phyloP scores from a whole-genome alignment of 2,888 invertebrate genomes.

The Oscheius sp. region DNA sequence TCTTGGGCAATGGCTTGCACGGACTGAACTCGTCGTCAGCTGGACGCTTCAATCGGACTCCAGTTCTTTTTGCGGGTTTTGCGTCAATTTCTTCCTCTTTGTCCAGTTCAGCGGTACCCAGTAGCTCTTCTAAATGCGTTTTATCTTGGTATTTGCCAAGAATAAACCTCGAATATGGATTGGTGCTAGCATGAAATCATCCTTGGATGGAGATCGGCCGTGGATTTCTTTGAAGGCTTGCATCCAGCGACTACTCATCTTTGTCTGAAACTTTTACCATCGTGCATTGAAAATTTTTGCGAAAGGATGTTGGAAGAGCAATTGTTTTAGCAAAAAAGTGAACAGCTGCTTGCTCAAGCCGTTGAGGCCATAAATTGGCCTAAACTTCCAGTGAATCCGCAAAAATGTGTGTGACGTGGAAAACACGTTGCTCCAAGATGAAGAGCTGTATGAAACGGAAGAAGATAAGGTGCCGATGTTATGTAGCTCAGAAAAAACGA shows the following conservation, averaged over 20 bases:
- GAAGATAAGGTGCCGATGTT: too few relatives aligned
- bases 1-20: conserved; percentile 18
- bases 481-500: too few relatives aligned
- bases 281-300: not conserved
- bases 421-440: too few relatives aligned
- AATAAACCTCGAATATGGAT: conserved; percentile 42
- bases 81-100: not conserved
- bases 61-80: not conserved
- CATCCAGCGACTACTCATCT: conserved; percentile 46
- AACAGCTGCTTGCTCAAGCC: not conserved
- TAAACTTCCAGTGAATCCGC: too few relatives aligned
- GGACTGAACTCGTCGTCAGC: conserved; percentile 29
- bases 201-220: conserved; percentile 55
- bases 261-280: conserved; percentile 12
- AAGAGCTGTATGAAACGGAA: too few relatives aligned
- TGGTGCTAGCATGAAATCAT: conserved; percentile 51
- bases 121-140: conserved; percentile 14
- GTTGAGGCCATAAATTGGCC: too few relatives aligned
- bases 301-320: too few relatives aligned
- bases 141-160: not conserved
- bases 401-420: too few relatives aligned
- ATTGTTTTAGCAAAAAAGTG: not conserved
- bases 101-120: not conserved
- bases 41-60: conserved; percentile 31
- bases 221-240: conserved; percentile 58